Conservation (phyloP, 2,113 vertebrate genomes). For the Columba livia region DNA sequence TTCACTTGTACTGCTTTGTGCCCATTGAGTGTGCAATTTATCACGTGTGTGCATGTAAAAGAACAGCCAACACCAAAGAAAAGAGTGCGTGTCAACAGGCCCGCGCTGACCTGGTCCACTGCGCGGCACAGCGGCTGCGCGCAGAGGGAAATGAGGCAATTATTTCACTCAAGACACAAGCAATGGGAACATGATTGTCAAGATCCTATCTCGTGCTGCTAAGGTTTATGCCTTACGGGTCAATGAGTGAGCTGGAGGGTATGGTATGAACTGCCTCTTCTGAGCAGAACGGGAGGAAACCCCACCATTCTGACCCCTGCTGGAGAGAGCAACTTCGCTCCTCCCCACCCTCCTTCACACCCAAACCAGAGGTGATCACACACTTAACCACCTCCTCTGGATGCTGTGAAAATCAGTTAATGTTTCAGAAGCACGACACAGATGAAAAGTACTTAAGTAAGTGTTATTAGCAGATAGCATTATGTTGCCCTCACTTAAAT, state of each 20-base stretch:
- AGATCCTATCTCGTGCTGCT: not conserved
- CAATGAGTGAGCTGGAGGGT: not conserved
- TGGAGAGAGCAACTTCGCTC: not conserved
- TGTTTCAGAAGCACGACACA: not conserved
- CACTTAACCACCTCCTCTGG: not conserved
- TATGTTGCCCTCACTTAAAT: not conserved
- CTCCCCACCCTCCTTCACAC: not conserved
- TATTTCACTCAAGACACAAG: not conserved
- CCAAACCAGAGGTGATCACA: slow-evolving; percentile 9
- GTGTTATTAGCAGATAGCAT: not conserved
- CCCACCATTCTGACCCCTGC: not conserved
- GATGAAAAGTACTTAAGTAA: not conserved
- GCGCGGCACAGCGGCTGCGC: not conserved
- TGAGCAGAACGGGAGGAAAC: not conserved
- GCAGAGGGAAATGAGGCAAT: not conserved
- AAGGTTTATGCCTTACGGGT: not conserved
- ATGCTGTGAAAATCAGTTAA: slow-evolving; percentile 24
- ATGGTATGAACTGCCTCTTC: not conserved
- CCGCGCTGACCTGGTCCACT: not conserved
- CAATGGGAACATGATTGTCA: not conserved
- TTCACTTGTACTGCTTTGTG: not conserved
- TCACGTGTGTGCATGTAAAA: not conserved
- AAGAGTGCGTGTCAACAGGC: not conserved
- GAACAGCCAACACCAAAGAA: not conserved
- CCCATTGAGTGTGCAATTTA: not conserved